Conservation (phyloP, 2,888 invertebrate species). For the Drosophila multiciliata region DNA sequence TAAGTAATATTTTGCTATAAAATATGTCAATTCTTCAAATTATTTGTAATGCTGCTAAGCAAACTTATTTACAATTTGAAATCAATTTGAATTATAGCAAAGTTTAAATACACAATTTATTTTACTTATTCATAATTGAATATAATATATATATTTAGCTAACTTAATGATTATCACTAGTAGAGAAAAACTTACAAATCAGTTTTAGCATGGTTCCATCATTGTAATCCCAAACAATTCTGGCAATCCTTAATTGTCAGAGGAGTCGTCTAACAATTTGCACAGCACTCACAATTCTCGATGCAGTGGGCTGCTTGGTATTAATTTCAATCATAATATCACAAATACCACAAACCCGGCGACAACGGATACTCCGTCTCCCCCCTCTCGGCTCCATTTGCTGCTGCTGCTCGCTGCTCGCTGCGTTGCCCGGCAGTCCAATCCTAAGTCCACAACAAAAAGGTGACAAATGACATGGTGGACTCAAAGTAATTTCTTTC, state of each 20-base stretch:
- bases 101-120: background rate
- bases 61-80: too few relatives aligned
- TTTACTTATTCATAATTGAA: background rate
- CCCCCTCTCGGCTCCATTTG: background rate
- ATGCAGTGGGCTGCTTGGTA: constrained; percentile 47
- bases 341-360: constrained; percentile 17
- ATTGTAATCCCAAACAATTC: constrained; percentile 29
- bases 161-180: background rate
- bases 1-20: too few relatives aligned
- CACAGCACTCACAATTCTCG: constrained; percentile 15
- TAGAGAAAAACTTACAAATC: background rate
- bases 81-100: background rate
- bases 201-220: background rate
- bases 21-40: too few relatives aligned
- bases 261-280: constrained; percentile 32
- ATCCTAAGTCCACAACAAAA: constrained; percentile 68
- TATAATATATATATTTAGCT: background rate
- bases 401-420: background rate
- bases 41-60: background rate
- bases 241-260: constrained; percentile 12
- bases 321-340: constrained; percentile 77
- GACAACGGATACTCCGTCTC: background rate
- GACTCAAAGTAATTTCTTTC: constrained; percentile 84
- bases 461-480: constrained; percentile 80
- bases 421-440: background rate